These are phyloP conservation scores for Aldrovandia affinis DNA, from an alignment of 2,797 vertebrate species.

Conservation along the genomic window DNA sequence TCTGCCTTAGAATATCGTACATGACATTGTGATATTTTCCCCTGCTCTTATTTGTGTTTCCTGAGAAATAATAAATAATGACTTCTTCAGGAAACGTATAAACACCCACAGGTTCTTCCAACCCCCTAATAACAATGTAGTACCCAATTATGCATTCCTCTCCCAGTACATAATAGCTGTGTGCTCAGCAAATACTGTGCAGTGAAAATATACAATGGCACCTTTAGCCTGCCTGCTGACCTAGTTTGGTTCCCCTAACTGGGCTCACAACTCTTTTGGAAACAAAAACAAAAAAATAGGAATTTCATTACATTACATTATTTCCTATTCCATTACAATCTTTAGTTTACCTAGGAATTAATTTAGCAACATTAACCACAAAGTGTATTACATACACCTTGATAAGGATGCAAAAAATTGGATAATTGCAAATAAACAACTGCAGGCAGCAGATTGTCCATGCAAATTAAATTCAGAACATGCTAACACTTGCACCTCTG, in stretches of 20 bases:
- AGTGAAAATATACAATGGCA: slow-evolving; percentile 67
- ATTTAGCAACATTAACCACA: slow-evolving; percentile 64
- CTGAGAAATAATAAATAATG: slow-evolving; percentile 60
- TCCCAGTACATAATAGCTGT: slow-evolving; percentile 55
- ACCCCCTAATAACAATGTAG: slow-evolving; percentile 64
- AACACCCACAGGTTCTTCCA: slow-evolving; percentile 58
- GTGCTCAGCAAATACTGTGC: slow-evolving; percentile 55
- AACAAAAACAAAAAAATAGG: slow-evolving; percentile 70
- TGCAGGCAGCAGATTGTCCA: slow-evolving; percentile 30
- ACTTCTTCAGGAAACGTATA: slow-evolving; percentile 66
- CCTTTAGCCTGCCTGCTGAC: slow-evolving; percentile 67
- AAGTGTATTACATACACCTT: slow-evolving; percentile 55
- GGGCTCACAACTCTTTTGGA: slow-evolving; percentile 67
- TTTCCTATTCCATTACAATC: slow-evolving; percentile 74
- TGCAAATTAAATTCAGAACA: neutral
- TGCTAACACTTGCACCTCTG: neutral
- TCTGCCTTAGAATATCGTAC: neutral
- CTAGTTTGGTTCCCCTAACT: slow-evolving; percentile 73
- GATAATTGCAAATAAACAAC: slow-evolving; percentile 60
- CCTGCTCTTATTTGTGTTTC: slow-evolving; percentile 20
- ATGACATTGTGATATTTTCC: slow-evolving; percentile 22
- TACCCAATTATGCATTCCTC: slow-evolving; percentile 55
- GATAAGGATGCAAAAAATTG: slow-evolving; percentile 61
- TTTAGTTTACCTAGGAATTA: slow-evolving; percentile 52
- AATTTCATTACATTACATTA: no score